These are phyloP conservation scores for Chamaea fasciata DNA, from an alignment of 2,113 vertebrate genomes.

Conservation along the genomic window DNA sequence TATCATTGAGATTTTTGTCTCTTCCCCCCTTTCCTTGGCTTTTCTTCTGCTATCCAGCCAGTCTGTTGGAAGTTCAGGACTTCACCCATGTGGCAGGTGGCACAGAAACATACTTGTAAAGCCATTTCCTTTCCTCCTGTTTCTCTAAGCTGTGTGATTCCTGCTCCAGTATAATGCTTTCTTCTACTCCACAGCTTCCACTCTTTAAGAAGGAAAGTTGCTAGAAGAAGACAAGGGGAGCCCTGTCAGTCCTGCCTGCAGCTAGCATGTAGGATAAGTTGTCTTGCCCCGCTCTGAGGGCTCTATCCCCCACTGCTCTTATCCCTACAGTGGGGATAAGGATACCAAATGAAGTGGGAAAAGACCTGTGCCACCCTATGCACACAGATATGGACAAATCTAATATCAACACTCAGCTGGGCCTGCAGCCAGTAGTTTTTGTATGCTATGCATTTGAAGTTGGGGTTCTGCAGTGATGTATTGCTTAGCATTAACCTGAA, in stretches of 20 bases:
- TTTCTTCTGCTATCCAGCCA: background rate
- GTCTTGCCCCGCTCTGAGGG: background rate
- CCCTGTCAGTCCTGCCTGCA: background rate
- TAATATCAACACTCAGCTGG: background rate
- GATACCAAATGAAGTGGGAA: background rate
- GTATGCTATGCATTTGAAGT: rapidly evolving
- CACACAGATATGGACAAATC: background rate
- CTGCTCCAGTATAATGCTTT: background rate
- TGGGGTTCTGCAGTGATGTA: background rate
- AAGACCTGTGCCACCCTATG: background rate
- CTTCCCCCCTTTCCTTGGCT: background rate
- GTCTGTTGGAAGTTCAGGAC: background rate
- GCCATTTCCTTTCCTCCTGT: background rate
- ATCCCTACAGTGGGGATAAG: background rate
- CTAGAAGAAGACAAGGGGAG: background rate
- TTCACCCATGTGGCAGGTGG: background rate
- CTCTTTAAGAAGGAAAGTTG: background rate
- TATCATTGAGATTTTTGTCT: background rate
- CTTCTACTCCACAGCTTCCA: background rate
- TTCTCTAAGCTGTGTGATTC: background rate
- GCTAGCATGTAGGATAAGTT: background rate
- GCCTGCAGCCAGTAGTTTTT: background rate
- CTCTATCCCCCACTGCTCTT: background rate
- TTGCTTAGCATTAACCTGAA: background rate
- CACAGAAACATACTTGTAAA: background rate